Conservation (phyloP, 2,888 invertebrate genomes). For the Drosophila infuscata region DNA sequence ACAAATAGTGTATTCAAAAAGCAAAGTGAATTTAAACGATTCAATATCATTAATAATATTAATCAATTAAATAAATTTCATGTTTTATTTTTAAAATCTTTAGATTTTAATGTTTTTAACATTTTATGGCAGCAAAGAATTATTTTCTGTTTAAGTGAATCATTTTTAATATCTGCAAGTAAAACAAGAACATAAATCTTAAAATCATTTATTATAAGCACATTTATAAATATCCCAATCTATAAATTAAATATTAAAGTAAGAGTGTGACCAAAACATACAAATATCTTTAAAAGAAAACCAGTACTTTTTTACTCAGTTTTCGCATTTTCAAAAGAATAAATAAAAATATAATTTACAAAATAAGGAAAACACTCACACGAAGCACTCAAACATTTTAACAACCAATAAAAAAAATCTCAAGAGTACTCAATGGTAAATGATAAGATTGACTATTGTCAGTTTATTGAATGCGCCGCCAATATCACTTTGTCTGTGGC, state of each 20-base stretch:
- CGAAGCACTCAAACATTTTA: background rate
- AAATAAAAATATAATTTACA: background rate
- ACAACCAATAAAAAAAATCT: conserved; percentile 6
- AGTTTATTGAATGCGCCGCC: conserved; percentile 27
- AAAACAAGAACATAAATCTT: background rate
- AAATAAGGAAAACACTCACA: background rate
- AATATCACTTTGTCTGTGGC: conserved; percentile 60
- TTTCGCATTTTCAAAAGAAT: background rate
- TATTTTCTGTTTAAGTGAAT: too few species aligned
- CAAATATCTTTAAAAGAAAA: background rate
- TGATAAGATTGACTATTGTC: conserved; percentile 46
- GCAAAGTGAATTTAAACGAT: background rate
- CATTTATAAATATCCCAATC: background rate
- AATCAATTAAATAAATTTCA: too few species aligned
- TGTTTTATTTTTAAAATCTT: background rate
- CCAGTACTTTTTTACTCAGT: background rate
- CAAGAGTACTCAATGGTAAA: conserved; percentile 18
- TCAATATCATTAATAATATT: background rate
- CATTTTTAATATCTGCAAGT: background rate
- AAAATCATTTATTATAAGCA: background rate
- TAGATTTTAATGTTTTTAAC: background rate
- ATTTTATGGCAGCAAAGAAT: background rate
- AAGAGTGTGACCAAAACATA: too few species aligned
- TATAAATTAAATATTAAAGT: background rate
- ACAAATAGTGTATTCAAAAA: background rate